Conservation (phyloP, 2,797 vertebrate genomes). For the Tokudaia tokunoshimensis region DNA sequence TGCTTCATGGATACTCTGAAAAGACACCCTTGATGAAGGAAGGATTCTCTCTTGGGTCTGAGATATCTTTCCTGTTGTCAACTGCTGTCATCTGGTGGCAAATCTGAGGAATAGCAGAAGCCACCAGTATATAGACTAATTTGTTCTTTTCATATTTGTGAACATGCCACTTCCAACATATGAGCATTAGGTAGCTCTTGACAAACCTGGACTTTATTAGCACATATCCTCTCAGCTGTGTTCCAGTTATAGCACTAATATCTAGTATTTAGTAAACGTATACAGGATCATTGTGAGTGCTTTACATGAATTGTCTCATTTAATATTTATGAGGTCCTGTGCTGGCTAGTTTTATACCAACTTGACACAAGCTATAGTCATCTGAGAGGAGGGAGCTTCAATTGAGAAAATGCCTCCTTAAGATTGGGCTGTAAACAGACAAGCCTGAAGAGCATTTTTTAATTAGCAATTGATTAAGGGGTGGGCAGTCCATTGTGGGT, state of each 20-base stretch:
- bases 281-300: neutral
- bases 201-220: neutral
- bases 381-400: neutral
- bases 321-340: neutral
- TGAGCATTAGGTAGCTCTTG: neutral
- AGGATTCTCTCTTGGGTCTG: neutral
- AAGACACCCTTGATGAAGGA: neutral
- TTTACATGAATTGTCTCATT: neutral
- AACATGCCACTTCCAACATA: neutral
- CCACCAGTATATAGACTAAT: neutral
- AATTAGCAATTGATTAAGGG: neutral
- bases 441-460: neutral
- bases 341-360: neutral
- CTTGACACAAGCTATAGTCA: neutral
- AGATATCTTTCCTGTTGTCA: slow-evolving; percentile 44
- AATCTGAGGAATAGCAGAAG: slow-evolving; percentile 56
- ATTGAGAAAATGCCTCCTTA: neutral
- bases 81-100: slow-evolving; percentile 78
- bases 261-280: neutral
- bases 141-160: neutral
- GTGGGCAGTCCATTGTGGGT: no score
- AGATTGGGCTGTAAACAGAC: neutral
- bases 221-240: neutral
- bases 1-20: neutral
- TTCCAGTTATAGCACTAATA: neutral